Base-by-base conservation (phyloP, 64 coral and sea anemone species). In the Hydrozoanthus tunicans region DNA sequence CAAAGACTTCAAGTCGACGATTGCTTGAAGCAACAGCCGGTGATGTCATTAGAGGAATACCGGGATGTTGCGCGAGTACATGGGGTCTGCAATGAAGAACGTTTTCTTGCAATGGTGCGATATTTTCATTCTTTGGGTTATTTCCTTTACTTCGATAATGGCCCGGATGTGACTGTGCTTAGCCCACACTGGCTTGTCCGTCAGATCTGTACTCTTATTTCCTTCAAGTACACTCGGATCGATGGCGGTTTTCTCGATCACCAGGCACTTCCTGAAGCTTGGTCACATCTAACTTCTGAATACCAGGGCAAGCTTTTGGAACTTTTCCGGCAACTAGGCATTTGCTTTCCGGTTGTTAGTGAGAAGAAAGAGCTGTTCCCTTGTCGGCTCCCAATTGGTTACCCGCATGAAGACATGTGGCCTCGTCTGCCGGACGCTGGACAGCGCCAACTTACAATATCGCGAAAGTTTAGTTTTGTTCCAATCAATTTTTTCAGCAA, bases 131-230 rank as follows among this genome's bases (percentile, higher is more conserved):
- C 53, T 51, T 58, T 79, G 77, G 77, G 77, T 7, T 79, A 54
- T 53, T 79, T 79, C 23, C 54, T 79, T 79, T 58, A 79, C 57
- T 79, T 79, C 9, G 77, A 57, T 54, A 58, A 24, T 58, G 77
- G 77, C 55, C 77, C 77, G 4, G 77, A 79, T 79, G 14, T 79
- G 14, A 54, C 57, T 79, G 77, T 79, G 14, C 77, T 79, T 54
- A 23, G 57, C 17, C 77, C 77, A 79, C 77, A 79, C 7, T 79
- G 77, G 77, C 14, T 79, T 14, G 77, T 51, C 55, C 77, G 54
- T 79, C 77, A 79, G 77, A 79, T 79, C 17, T 79, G 77, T 58
- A 79, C 77, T 15, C 77, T 79, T 14, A 20, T 79, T 79, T 79
- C 77, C 1, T 79, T 56, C 77, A 79, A 56, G 56, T 51, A 79